Evolutionary conservation across 2,113 vertebrate species (phyloP).

Genomic region (Caranx ignobilis): DNA sequence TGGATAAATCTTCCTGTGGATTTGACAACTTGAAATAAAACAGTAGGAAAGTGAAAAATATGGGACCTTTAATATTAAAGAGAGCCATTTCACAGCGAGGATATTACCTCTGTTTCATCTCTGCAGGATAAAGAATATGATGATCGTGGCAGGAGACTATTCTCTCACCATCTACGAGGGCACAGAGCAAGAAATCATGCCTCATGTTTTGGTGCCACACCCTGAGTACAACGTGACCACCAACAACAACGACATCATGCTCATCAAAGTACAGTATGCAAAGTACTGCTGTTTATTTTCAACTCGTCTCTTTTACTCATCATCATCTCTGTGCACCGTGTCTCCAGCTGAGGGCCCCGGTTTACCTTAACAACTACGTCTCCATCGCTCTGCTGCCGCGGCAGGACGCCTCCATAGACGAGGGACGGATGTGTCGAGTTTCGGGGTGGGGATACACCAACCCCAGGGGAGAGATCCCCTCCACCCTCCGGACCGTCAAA

Average conservation of each 20-base stretch:
- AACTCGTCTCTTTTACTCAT: conserved; percentile 7
- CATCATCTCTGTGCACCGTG: not conserved
- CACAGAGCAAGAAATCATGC: conserved; percentile 84
- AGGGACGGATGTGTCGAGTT: conserved; percentile 83
- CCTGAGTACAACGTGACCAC: conserved; percentile 78
- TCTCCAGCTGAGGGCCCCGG: conserved; percentile 81
- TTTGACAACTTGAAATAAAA: too few species aligned
- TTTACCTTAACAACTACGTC: conserved; percentile 80
- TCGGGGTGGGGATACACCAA: conserved; percentile 87
- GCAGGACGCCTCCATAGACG: conserved; percentile 60
- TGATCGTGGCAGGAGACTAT: conserved; percentile 85
- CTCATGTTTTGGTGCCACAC: conserved; percentile 81
- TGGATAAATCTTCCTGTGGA: too few species aligned
- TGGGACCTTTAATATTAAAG: not conserved
- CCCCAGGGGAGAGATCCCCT: conserved; percentile 70
- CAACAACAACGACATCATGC: conserved; percentile 86
- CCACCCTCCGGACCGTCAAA: conserved; percentile 79
- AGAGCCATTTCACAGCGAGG: not conserved
- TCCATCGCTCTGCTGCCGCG: conserved; percentile 82
- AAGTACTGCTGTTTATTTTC: not conserved
- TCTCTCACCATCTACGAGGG: conserved; percentile 84
- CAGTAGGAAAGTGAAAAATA: too few species aligned
- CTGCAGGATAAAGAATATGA: conserved; percentile 75
- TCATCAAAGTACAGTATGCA: conserved; percentile 83
- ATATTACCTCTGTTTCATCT: not conserved